Conservation (phyloP, 2,797 vertebrate species). For the Eupleurogrammus muticus region DNA sequence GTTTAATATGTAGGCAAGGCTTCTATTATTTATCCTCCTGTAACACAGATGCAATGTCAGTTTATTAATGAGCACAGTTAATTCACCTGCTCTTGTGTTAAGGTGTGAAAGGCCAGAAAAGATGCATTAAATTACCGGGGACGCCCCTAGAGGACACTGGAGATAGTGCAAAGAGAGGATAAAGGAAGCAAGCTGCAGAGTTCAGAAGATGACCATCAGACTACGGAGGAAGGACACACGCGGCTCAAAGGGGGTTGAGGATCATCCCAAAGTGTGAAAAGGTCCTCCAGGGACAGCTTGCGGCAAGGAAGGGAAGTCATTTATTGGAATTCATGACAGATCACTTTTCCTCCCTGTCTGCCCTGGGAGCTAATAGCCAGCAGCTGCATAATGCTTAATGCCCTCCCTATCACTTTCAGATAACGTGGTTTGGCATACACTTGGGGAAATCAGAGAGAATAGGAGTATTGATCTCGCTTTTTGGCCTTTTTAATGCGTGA, state of each 20-base stretch:
- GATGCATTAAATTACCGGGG: constrained; percentile 35
- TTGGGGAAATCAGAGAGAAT: constrained; percentile 65
- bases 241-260: constrained; percentile 31
- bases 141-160: constrained; percentile 42
- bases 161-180: constrained; percentile 12
- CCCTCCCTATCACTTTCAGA: constrained; percentile 63
- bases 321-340: constrained; percentile 67
- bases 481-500: constrained; percentile 45
- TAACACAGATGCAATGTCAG: neutral
- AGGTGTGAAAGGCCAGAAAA: constrained; percentile 37
- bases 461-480: constrained; percentile 66
- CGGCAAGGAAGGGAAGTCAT: constrained; percentile 44
- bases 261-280: constrained; percentile 47
- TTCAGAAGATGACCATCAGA: constrained; percentile 37
- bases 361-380: constrained; percentile 54
- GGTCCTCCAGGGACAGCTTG: constrained; percentile 60
- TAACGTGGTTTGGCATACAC: constrained; percentile 68
- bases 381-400: constrained; percentile 69
- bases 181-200: constrained; percentile 24
- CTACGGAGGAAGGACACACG: constrained; percentile 16
- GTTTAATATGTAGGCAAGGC: constrained; percentile 4
- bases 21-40: constrained; percentile 11
- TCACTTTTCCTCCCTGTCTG: constrained; percentile 43
- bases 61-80: constrained; percentile 18
- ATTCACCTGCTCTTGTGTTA: constrained; percentile 22